These are phyloP conservation scores for Pelosia muscerda DNA, from an alignment of 2,888 invertebrate species.

Conservation along the genomic window DNA sequence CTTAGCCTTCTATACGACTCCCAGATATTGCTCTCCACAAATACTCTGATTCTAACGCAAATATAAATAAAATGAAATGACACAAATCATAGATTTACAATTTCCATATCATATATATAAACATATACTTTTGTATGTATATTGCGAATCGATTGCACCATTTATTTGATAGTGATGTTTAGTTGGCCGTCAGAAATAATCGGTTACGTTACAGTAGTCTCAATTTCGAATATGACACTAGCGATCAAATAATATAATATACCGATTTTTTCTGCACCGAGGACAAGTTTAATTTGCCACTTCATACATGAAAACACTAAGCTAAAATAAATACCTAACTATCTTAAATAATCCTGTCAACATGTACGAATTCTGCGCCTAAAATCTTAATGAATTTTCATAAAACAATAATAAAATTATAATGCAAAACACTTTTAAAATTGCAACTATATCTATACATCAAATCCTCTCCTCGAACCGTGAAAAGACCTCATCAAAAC, in stretches of 20 bases:
- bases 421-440: constrained; percentile 87
- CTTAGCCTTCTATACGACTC: constrained; percentile 71
- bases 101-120: constrained; percentile 45
- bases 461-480: constrained; percentile 83
- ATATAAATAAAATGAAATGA: constrained; percentile 56
- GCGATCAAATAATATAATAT: constrained; percentile 62
- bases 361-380: constrained; percentile 84
- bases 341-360: constrained; percentile 86
- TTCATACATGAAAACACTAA: constrained; percentile 80
- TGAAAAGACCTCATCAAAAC: constrained; percentile 85
- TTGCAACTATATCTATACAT: constrained; percentile 85
- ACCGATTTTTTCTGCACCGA: constrained; percentile 65
- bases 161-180: constrained; percentile 64
- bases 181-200: constrained; percentile 62
- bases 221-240: constrained; percentile 76
- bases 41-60: constrained; percentile 59
- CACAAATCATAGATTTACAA: constrained; percentile 34
- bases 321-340: constrained; percentile 87
- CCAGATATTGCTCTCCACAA: constrained; percentile 78
- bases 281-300: constrained; percentile 73
- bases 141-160: constrained; percentile 70
- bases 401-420: constrained; percentile 87
- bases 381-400: constrained; percentile 83
- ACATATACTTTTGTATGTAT: constrained; percentile 60
- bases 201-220: constrained; percentile 54